Percentiles rank a stretch among this genome's conserved stretches.
These are phyloP conservation scores for Mormyrus hasselquistii DNA, from an alignment of 2,797 vertebrate species.

Conservation along the genomic window DNA sequence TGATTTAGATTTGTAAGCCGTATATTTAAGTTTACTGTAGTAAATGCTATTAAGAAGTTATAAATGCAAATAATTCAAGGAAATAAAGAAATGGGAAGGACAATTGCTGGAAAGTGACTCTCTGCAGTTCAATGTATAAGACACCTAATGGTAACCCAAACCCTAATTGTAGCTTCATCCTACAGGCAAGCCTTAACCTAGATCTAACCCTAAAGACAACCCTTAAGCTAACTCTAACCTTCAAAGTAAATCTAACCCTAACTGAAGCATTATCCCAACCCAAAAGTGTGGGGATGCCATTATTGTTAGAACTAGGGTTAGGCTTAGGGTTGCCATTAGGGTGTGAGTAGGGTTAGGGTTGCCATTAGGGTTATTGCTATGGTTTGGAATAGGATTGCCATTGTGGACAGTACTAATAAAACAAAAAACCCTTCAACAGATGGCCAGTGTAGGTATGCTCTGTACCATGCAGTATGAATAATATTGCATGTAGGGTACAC, in stretches of 20 bases:
- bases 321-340: not conserved
- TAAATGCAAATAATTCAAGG: not conserved
- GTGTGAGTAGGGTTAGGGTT: not conserved
- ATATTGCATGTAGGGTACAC: not conserved
- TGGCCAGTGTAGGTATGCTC: not conserved
- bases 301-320: not conserved
- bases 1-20: not conserved
- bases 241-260: not conserved
- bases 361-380: not conserved
- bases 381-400: not conserved
- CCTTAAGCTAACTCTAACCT: not conserved
- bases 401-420: not conserved
- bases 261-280: not conserved
- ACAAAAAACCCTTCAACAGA: not conserved
- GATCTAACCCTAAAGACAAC: not conserved
- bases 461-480: not conserved
- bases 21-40: not conserved
- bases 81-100: not conserved
- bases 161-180: not conserved
- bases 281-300: not conserved
- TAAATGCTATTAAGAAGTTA: not conserved
- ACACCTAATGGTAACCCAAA: not conserved
- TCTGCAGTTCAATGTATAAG: not conserved
- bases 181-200: not conserved
- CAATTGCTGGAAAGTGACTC: not conserved